A percentile compares a stretch with the other conserved stretches of the same genome.
Evolutionary conservation across 2,113 vertebrate species (phyloP).

Genomic region (Telmatochromis sp.): DNA sequence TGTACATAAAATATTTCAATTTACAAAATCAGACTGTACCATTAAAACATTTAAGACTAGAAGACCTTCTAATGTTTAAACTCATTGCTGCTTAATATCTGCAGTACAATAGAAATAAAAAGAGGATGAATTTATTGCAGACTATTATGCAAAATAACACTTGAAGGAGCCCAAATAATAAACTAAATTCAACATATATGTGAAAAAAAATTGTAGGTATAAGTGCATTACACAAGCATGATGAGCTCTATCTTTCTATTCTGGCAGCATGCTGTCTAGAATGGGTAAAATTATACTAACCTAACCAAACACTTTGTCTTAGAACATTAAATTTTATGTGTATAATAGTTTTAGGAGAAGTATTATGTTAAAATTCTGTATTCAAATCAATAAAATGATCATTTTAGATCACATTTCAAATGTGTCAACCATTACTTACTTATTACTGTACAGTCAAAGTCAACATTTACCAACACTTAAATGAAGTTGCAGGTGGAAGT

Average conservation of each 20-base stretch:
- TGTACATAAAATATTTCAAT: not conserved
- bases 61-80: not conserved
- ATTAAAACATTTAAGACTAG: not conserved
- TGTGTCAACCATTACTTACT: not conserved
- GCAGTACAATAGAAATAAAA: not conserved
- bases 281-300: not conserved
- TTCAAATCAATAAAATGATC: not conserved
- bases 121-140: not conserved
- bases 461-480: not conserved
- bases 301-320: not conserved
- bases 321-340: not conserved
- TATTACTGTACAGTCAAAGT: not conserved
- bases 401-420: not conserved
- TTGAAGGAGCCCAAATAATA: not conserved
- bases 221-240: not conserved
- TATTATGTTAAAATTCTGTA: not conserved
- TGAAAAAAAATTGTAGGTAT: not conserved
- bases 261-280: not conserved
- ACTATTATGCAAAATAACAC: not conserved
- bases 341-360: not conserved
- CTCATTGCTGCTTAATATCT: not conserved
- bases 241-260: not conserved
- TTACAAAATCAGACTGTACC: not conserved
- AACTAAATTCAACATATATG: not conserved
- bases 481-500: not conserved